Base-by-base conservation (phyloP, 2,113 vertebrate species). In the Meleagris gallopavo region DNA sequence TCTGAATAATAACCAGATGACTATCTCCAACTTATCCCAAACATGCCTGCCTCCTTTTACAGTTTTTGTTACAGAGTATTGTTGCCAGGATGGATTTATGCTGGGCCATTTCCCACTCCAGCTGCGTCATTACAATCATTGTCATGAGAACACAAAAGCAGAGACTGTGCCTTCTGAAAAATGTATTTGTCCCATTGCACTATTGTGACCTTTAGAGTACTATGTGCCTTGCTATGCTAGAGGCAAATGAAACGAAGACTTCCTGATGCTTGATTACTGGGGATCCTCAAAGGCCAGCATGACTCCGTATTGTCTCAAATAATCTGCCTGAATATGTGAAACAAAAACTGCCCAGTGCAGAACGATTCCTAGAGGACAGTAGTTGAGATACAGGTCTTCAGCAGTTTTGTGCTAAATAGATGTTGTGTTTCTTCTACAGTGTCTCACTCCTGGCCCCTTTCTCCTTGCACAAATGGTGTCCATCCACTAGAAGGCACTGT, bases 71-170 rank as follows among this genome's bases (percentile, higher is more conserved):
- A 71, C 80, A 57, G 10, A n/a, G 91, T 78, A 95, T 95, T 97
- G 96, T 97, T 83, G 86, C 91, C 93, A 92, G 91, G 95, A 94
- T 93, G 88, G 94, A 95, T 97, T 96, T 96, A 97, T 95, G 94
- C 94, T 93, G 92, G 94, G 90, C 95, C 95, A 96, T 94, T 97
- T 97, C 95, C 96, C 95, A 95, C 88, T 95, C 96, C 93, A 94
- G 92, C 96, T 95, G 94, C 94, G 88, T 96, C 95, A 95, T 75
- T 91, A 84, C 88, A 94, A 16, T 94, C 88, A 95, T 96, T 96
- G 94, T 95, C 96, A 96, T 18, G 88, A 97, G 85, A 97, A 95
- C 90, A 97, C 90, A 95, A 95, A 96, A 93, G 93, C 95, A 86
- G 70, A 95, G 34, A 19, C 73, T 88, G 61, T 90, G 86, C 66